Conservation (phyloP, 2,888 invertebrate species). For the Dioctria linearis region DNA sequence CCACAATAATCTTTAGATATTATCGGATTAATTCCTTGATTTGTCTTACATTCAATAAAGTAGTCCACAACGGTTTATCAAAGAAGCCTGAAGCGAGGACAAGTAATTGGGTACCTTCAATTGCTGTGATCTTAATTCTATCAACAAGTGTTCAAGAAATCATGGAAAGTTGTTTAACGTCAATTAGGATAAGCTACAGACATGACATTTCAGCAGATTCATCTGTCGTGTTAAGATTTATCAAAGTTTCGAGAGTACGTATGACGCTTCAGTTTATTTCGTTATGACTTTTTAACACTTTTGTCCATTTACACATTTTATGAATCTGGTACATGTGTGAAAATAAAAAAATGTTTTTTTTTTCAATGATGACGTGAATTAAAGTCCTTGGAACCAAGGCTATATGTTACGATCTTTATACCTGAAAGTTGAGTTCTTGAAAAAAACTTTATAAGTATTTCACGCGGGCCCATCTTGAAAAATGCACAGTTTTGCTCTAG, state of each 20-base stretch:
- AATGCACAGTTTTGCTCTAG: too few relatives aligned
- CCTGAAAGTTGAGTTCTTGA: too few relatives aligned
- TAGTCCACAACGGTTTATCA: constrained; percentile 5
- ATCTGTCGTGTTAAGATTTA: constrained; percentile 22
- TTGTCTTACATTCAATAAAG: constrained; percentile 25
- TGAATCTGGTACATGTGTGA: too few relatives aligned
- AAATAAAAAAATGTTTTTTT: too few relatives aligned
- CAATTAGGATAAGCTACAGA: constrained; percentile 22
- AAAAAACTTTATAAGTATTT: too few relatives aligned
- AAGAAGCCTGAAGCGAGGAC: not conserved
- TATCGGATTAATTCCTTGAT: constrained; percentile 12
- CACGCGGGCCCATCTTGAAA: too few relatives aligned
- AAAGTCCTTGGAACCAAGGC: too few relatives aligned
- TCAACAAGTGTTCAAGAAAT: constrained; percentile 32
- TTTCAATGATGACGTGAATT: too few relatives aligned
- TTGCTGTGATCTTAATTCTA: constrained; percentile 20
- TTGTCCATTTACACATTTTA: not conserved
- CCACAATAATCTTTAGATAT: constrained; percentile 8
- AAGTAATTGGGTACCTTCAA: not conserved
- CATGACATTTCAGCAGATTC: not conserved
- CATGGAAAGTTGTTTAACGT: constrained; percentile 19
- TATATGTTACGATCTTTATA: too few relatives aligned
- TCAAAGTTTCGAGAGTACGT: not conserved
- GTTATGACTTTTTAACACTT: too few relatives aligned
- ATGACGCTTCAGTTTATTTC: too few relatives aligned